Conservation (phyloP, 2,888 invertebrate genomes). For the Prosopocoilus inquinatus region DNA sequence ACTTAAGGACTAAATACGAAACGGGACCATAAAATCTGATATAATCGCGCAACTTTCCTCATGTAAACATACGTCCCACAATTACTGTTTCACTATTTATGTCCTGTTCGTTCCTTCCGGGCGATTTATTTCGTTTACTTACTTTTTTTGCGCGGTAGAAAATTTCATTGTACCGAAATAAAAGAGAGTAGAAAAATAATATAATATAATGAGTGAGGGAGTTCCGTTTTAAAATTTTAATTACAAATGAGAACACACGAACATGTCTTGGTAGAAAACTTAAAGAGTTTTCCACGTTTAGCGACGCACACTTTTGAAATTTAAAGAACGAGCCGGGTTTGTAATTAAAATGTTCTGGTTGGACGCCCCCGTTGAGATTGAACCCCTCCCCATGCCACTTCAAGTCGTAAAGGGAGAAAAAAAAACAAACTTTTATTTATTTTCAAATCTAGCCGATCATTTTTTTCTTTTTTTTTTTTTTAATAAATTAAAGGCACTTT, state of each 20-base stretch:
- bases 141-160: too few species aligned
- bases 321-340: constrained; percentile 34
- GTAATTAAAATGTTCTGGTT: constrained; percentile 43
- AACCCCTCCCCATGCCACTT: constrained; percentile 28
- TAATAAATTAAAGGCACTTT: neutral
- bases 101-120: too few species aligned
- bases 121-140: too few species aligned
- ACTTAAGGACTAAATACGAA: constrained; percentile 22
- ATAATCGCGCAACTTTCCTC: constrained; percentile 7
- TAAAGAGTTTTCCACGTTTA: constrained; percentile 26
- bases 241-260: constrained; percentile 13
- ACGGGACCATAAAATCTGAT: constrained; percentile 20
- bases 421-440: constrained; percentile 3
- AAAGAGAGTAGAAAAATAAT: neutral
- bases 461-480: too few species aligned
- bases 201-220: neutral
- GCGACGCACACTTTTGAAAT: constrained; percentile 24
- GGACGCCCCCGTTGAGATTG: constrained; percentile 35
- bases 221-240: constrained; percentile 10
- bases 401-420: constrained; percentile 1
- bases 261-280: constrained; percentile 19
- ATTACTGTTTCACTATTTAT: too few species aligned
- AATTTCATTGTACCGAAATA: too few species aligned
- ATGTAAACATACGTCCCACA: neutral
- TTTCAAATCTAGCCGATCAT: too few species aligned